Evolutionary conservation across 2,888 invertebrate species (phyloP).

Genomic region (Chloromyia formosa): DNA sequence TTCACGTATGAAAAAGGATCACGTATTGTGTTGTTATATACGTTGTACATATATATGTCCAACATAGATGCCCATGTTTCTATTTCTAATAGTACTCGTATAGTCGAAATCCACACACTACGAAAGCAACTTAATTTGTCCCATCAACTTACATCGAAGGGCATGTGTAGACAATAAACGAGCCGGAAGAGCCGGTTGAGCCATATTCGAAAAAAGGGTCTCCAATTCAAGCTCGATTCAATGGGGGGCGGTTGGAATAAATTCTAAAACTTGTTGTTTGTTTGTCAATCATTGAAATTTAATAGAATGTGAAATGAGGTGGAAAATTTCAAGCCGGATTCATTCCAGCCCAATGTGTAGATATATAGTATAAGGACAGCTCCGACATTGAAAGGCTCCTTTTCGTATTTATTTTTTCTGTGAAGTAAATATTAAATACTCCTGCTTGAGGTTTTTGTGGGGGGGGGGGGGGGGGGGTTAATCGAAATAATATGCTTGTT

Average conservation of each 20-base stretch:
- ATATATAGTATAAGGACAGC: not conserved
- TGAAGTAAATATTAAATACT: no score
- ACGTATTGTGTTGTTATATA: constrained; percentile 16
- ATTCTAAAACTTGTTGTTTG: constrained; percentile 31
- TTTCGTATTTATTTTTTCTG: not conserved
- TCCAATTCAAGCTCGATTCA: no score
- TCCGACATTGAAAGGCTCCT: not conserved
- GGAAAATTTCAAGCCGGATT: constrained; percentile 30
- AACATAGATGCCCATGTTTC: not conserved
- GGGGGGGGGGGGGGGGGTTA: no score
- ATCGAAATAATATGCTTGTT: constrained; percentile 19
- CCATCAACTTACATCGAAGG: not conserved
- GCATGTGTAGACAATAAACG: no score
- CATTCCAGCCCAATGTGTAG: not conserved
- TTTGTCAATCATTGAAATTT: constrained; percentile 43
- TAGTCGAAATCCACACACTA: not conserved
- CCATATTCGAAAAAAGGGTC: no score
- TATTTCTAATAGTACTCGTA: not conserved
- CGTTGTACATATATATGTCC: not conserved
- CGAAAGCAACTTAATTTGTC: constrained; percentile 14
- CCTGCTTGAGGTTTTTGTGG: no score
- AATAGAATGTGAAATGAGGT: constrained; percentile 36
- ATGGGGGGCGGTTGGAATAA: not conserved
- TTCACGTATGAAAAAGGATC: constrained; percentile 37
- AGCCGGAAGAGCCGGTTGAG: no score